Conservation (phyloP, 2,113 vertebrate genomes). For the Nyctereutes procyonoides region DNA sequence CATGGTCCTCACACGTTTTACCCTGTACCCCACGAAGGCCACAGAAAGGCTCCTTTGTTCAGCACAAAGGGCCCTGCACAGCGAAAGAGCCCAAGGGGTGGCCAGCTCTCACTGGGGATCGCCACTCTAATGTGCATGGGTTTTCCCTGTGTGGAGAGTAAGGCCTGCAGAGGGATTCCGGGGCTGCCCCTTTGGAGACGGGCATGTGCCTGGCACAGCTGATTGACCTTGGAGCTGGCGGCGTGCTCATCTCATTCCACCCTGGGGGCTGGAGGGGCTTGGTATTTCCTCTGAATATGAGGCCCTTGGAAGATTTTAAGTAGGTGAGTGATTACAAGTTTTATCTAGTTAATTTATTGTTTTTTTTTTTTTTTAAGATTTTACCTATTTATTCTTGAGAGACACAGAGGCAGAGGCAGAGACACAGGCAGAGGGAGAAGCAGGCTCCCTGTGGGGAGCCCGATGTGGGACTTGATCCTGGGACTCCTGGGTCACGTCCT, state of each 20-base stretch:
- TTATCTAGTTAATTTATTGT: neutral
- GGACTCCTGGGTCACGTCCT: no score
- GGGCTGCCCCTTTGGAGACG: neutral
- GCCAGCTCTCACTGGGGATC: neutral
- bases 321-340: neutral
- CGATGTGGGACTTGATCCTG: accelerated
- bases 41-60: neutral
- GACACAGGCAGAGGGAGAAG: no score
- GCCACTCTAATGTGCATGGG: neutral
- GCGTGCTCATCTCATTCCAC: neutral
- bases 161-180: neutral
- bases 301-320: neutral
- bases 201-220: neutral
- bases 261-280: neutral
- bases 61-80: neutral
- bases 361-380: neutral
- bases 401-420: no score
- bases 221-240: neutral
- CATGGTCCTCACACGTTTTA: neutral
- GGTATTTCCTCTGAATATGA: neutral
- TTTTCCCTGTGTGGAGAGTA: neutral
- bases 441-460: no score
- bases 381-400: no score
- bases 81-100: accelerated
- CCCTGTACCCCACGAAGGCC: neutral